phyloP scores from a whole-genome alignment of 2,113 vertebrate genomes.

The Pluvianellus socialis region DNA sequence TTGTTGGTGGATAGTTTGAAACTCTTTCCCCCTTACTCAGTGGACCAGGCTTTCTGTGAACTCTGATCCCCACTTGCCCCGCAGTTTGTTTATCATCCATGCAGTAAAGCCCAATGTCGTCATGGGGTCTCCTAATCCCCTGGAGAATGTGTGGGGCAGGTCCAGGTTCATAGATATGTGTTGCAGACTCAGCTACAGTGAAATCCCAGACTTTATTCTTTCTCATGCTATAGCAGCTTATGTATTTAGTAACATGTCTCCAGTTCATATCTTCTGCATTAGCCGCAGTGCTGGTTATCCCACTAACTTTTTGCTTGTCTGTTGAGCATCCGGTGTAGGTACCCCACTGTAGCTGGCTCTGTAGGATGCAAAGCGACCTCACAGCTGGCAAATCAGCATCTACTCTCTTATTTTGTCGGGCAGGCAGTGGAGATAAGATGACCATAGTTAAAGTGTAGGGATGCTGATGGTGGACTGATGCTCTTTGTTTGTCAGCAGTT shows the following conservation, averaged over 20 bases:
- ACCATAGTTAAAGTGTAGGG: accelerated
- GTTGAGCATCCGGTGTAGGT: neutral
- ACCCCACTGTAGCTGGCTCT: neutral
- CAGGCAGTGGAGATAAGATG: neutral
- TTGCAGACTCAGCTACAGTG: neutral
- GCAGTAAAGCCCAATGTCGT: neutral
- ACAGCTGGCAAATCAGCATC: neutral
- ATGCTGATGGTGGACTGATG: neutral
- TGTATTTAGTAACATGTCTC: neutral
- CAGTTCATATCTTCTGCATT: neutral
- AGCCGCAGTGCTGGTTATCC: neutral
- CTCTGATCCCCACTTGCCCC: neutral
- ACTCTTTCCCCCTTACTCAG: neutral
- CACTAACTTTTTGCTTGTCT: neutral
- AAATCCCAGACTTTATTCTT: neutral
- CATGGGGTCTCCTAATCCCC: neutral
- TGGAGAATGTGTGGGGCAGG: neutral
- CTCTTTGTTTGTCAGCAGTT: neutral
- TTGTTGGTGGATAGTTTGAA: accelerated
- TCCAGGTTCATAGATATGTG: neutral
- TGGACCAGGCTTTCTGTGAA: neutral
- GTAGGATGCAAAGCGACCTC: neutral
- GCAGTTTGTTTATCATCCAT: neutral
- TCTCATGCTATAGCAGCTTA: neutral
- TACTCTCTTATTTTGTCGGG: neutral